Conservation (phyloP, 2,888 invertebrate genomes). For the Acanthosepion pharaonis region DNA sequence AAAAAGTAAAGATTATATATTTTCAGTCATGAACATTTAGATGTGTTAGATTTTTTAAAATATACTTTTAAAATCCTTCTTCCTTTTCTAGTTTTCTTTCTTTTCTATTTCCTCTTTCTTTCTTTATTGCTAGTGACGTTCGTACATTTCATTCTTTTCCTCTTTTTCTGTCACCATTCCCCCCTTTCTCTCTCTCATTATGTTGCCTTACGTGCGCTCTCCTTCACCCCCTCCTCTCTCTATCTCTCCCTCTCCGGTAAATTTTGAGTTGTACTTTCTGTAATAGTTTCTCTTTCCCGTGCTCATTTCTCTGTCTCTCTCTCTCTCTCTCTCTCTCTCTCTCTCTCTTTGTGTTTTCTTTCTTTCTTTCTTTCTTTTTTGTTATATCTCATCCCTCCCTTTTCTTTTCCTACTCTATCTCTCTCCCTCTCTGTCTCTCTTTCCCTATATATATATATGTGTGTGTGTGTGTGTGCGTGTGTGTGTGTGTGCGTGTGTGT, state of each 20-base stretch:
- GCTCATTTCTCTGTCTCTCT: too few relatives aligned
- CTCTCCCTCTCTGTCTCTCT: background rate
- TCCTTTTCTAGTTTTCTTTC: slow-evolving; percentile 46
- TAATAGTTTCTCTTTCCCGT: slow-evolving; percentile 36
- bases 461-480: too few relatives aligned
- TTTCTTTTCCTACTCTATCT: slow-evolving; percentile 44
- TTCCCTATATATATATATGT: too few relatives aligned
- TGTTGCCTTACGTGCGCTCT: slow-evolving; percentile 47
- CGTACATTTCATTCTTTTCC: background rate
- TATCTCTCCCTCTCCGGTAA: background rate
- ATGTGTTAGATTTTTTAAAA: too few relatives aligned
- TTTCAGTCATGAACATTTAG: too few relatives aligned
- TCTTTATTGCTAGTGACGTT: too few relatives aligned
- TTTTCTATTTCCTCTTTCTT: background rate
- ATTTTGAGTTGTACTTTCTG: slow-evolving; percentile 36
- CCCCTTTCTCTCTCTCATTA: slow-evolving; percentile 39
- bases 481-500: too few relatives aligned
- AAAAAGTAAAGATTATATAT: too few relatives aligned
- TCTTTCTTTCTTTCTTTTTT: slow-evolving; percentile 36
- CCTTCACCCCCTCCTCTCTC: background rate
- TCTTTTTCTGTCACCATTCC: slow-evolving; percentile 47
- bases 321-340: slow-evolving; percentile 23
- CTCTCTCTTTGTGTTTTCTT: background rate
- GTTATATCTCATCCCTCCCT: background rate
- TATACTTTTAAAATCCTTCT: background rate